Evolutionary conservation across 2,888 invertebrate genomes (phyloP).

Genomic region (Agonopterix alstromeriana): DNA sequence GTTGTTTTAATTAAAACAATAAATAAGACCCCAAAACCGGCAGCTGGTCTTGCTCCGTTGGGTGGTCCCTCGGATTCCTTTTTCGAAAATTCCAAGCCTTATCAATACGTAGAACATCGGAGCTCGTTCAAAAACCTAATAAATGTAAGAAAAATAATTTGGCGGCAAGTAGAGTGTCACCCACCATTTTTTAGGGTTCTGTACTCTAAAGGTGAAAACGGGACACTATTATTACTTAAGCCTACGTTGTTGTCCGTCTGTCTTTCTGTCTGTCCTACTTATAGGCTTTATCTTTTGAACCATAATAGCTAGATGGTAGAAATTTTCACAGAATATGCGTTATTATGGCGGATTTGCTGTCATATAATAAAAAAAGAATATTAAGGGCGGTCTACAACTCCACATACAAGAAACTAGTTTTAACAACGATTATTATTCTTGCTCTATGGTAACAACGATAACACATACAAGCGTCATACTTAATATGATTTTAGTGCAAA

Average conservation of each 20-base stretch:
- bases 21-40: constrained; percentile 42
- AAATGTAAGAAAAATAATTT: not conserved
- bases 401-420: too few species aligned
- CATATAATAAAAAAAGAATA: too few species aligned
- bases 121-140: constrained; percentile 10
- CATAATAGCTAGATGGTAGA: too few species aligned
- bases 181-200: not conserved
- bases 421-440: too few species aligned
- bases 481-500: too few species aligned
- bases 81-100: constrained; percentile 48
- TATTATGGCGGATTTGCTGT: too few species aligned
- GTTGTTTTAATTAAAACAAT: constrained; percentile 72
- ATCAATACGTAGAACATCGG: constrained; percentile 42
- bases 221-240: not conserved
- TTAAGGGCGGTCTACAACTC: too few species aligned
- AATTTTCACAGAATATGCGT: too few species aligned
- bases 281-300: too few species aligned
- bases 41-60: constrained; percentile 34
- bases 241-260: not conserved
- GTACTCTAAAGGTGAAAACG: not conserved
- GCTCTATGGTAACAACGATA: too few species aligned
- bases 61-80: constrained; percentile 53
- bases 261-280: not conserved
- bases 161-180: not conserved
- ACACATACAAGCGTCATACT: too few species aligned